Evolutionary conservation across 1,140 invertebrate genomes (phyloP).

Genomic region (Coelopa frigida): DNA sequence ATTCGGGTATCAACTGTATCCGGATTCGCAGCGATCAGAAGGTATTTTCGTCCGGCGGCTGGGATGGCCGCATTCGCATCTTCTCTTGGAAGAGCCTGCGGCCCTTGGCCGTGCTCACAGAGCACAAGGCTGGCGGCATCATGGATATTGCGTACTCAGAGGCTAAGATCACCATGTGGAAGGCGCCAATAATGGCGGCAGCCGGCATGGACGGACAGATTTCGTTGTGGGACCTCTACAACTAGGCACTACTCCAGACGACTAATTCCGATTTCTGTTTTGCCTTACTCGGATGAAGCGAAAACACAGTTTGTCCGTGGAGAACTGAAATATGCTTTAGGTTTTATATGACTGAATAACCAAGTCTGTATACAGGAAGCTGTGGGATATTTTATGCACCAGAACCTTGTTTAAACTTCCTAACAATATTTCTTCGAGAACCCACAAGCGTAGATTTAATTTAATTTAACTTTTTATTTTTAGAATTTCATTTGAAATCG

Average conservation of each 20-base stretch:
- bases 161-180: slow-evolving; percentile 55
- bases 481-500: no score
- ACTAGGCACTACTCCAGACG: slow-evolving; percentile 38
- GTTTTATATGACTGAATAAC: no score
- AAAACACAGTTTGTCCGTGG: no score
- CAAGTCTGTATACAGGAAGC: no score
- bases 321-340: no score
- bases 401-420: no score
- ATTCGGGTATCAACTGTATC: slow-evolving; percentile 64
- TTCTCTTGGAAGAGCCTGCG: slow-evolving; percentile 72
- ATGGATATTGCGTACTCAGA: slow-evolving; percentile 62
- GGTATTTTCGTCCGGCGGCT: slow-evolving; percentile 66
- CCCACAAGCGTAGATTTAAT: no score
- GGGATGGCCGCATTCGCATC: slow-evolving; percentile 67
- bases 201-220: slow-evolving; percentile 62
- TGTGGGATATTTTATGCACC: no score
- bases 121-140: slow-evolving; percentile 57
- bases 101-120: slow-evolving; percentile 64
- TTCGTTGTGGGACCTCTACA: slow-evolving; percentile 69
- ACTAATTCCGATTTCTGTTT: no score
- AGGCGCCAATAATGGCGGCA: slow-evolving; percentile 64
- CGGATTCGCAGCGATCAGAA: slow-evolving; percentile 63
- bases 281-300: no score
- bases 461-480: no score
- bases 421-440: no score